Evolutionary conservation across 2,113 vertebrate species (phyloP).

Genomic region (Odontesthes bonariensis): DNA sequence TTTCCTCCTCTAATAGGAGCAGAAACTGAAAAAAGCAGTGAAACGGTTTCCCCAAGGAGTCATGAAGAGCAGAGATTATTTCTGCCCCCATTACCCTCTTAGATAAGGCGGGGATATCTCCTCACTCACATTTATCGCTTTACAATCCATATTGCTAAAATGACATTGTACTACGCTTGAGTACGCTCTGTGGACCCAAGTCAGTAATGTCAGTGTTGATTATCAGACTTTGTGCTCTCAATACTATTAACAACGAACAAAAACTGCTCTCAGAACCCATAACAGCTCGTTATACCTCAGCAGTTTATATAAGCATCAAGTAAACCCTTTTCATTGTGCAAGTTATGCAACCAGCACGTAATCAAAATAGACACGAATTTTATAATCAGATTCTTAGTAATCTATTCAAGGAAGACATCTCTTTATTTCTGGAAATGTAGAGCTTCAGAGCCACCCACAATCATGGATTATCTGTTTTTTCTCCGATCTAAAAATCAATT

Average conservation of each 20-base stretch:
- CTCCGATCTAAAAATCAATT: background rate
- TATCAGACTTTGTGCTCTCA: constrained; percentile 18
- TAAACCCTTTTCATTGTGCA: background rate
- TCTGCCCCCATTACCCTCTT: constrained; percentile 66
- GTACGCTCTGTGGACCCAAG: constrained; percentile 3
- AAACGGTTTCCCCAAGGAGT: constrained; percentile 61
- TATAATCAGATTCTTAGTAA: background rate
- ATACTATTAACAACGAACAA: background rate
- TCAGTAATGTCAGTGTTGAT: constrained; percentile 12
- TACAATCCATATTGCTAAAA: constrained; percentile 3
- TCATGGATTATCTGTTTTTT: background rate
- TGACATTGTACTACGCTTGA: background rate
- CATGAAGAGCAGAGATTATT: constrained; percentile 67
- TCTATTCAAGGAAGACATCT: background rate
- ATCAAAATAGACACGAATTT: no score
- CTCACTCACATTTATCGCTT: constrained; percentile 51
- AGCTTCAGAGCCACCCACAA: background rate
- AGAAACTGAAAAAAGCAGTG: constrained; percentile 57
- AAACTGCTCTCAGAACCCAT: background rate
- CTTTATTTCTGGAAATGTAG: background rate
- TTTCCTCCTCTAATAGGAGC: constrained; percentile 65
- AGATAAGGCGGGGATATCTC: constrained; percentile 53
- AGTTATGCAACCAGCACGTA: background rate
- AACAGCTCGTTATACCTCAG: background rate
- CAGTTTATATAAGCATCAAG: background rate